Evolutionary conservation across 2,113 vertebrate genomes (phyloP), one percentile per base, ranked within the genome.

Genomic region (Lophotis ruficrista): DNA sequence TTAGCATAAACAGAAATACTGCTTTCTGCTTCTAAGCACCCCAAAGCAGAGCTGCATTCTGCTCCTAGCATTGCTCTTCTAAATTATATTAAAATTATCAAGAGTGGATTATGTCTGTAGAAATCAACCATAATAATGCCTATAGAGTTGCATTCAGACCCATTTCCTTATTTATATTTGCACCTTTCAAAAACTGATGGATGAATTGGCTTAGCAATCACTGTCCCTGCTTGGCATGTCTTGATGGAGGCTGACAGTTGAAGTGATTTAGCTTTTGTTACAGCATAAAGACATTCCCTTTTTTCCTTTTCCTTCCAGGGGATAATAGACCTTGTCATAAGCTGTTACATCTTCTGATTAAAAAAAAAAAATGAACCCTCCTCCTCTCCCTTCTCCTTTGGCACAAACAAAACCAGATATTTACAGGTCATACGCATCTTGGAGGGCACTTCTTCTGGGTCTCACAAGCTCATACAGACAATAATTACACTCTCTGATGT

Each of bases 291-390:
- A 70, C 60, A 85, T 91, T 90, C 41, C n/a, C 20, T 83, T 72
- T 53, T 65, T 85, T 45, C 20, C n/a, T 81, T 87, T 96, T 94
- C 18, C 68, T 98, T 97, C 77, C 82, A 95, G 84, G 80, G 93
- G 48, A 93, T 71, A 97, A 94, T 93, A 94, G 92, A 91, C 78
- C 68, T 95, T 98, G 77, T 97, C 93, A 97, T 81, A 95, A 96
- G 14, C 35, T 90, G 96, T 96, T 91, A 48, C 12, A 66, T 69
- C 76, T 95, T 91, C 87, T 61, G 76, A 87, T 54, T 37, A 71
- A 83, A 51, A 24, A 62, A 65, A 92, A 45, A 88, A 64, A 22
- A 14, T 61, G 23, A 79, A 89, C 60, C 56, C 31, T 94, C 43
- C 58, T 8, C 10, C 12, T 56, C 19, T 91, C 47, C 31, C 16